Evolutionary conservation across 2,113 vertebrate species (phyloP).

Genomic region (Daphoenositta chrysoptera): DNA sequence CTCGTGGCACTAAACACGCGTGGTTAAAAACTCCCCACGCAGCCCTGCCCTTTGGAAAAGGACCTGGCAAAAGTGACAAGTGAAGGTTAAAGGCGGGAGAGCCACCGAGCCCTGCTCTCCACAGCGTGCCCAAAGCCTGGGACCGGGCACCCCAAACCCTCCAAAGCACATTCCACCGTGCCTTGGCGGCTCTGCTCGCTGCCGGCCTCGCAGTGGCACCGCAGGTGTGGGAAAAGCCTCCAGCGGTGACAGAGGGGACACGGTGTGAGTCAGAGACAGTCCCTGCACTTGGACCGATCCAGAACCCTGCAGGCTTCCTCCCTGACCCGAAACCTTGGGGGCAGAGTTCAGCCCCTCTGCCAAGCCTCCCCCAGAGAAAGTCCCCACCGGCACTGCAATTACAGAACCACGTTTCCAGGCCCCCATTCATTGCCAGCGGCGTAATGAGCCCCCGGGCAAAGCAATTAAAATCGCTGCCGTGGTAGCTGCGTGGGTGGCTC

Average conservation of each 20-base stretch:
- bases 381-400: background rate
- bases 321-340: background rate
- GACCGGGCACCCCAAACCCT: fast-evolving
- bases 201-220: background rate
- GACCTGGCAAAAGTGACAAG: background rate
- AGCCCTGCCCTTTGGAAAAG: background rate
- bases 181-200: fast-evolving
- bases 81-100: background rate
- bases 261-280: fast-evolving
- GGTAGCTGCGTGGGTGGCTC: background rate
- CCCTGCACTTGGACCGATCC: background rate
- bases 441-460: background rate
- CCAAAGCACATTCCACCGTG: fast-evolving
- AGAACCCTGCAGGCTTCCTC: background rate
- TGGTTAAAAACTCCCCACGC: fast-evolving
- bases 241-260: fast-evolving
- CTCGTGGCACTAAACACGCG: fast-evolving
- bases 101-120: fast-evolving
- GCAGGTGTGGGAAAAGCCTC: background rate
- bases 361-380: background rate
- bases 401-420: background rate
- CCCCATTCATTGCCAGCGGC: background rate
- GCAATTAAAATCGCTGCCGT: conserved; percentile 34
- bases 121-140: fast-evolving
- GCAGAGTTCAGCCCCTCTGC: background rate